These are phyloP conservation scores for Ambastaia sidthimunki DNA, from an alignment of 2,797 vertebrate species.

Conservation along the genomic window DNA sequence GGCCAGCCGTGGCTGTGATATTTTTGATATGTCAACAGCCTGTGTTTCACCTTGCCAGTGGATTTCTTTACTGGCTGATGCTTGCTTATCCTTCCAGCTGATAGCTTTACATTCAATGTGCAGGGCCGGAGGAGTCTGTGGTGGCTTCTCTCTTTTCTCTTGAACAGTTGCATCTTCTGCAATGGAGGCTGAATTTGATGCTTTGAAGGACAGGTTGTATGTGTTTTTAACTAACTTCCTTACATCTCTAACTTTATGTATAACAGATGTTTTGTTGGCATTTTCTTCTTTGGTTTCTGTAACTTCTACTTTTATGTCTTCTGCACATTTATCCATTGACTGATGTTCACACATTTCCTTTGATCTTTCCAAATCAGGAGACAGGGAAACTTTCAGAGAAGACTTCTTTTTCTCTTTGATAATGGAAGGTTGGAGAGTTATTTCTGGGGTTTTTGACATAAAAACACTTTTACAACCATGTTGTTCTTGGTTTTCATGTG, in stretches of 20 bases:
- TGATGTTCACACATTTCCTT: constrained; percentile 42
- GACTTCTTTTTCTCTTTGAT: constrained; percentile 72
- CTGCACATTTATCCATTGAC: constrained; percentile 23
- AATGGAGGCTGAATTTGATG: constrained; percentile 42
- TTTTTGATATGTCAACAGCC: constrained; percentile 45
- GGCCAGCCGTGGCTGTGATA: constrained; percentile 42
- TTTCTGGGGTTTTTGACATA: constrained; percentile 75
- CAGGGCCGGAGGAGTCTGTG: constrained; percentile 68
- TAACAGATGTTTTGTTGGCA: constrained; percentile 68
- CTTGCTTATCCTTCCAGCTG: constrained; percentile 73
- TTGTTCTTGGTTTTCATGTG: constrained; percentile 68
- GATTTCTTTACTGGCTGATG: constrained; percentile 55
- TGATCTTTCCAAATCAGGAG: constrained; percentile 67
- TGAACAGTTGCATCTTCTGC: constrained; percentile 48
- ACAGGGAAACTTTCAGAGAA: constrained; percentile 66
- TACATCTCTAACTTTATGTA: constrained; percentile 87
- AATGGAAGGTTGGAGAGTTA: constrained; percentile 67
- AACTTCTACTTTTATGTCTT: constrained; percentile 1
- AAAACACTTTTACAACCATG: constrained; percentile 64
- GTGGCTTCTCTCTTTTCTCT: constrained; percentile 63
- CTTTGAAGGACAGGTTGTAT: constrained; percentile 84
- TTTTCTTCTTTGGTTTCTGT: constrained; percentile 55
- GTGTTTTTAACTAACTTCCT: constrained; percentile 90
- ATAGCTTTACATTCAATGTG: constrained; percentile 82
- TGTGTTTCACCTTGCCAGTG: constrained; percentile 26